Conservation (phyloP, 2,113 vertebrate genomes). For the Thunnus thynnus region DNA sequence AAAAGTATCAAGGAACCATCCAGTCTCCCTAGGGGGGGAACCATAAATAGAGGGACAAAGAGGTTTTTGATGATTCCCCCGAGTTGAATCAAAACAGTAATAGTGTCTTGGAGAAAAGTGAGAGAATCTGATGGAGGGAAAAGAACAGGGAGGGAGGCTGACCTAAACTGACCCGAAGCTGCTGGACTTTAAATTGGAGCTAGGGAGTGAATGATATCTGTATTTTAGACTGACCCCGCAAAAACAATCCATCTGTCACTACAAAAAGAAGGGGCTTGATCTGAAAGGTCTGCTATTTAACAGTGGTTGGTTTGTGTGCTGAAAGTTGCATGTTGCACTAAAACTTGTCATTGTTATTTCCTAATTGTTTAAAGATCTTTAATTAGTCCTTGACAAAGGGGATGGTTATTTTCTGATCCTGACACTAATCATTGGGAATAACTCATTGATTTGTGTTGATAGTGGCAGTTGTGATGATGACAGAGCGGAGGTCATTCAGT, state of each 20-base stretch:
- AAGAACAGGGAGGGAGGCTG: background rate
- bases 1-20: background rate
- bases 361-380: background rate
- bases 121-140: background rate
- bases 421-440: background rate
- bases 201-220: slow-evolving; percentile 8
- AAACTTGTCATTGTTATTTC: no score
- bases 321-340: no score
- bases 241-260: background rate
- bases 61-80: background rate
- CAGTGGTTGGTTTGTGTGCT: no score
- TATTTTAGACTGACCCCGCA: background rate
- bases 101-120: slow-evolving; percentile 3
- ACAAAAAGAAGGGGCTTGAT: no score
- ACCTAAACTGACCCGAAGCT: slow-evolving; percentile 11
- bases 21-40: background rate
- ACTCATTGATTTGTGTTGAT: slow-evolving; percentile 4
- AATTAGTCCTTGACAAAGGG: background rate
- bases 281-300: no score
- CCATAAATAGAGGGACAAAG: background rate
- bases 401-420: background rate
- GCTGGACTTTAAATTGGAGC: slow-evolving; percentile 21
- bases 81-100: background rate
- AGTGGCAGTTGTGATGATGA: background rate
- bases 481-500: background rate